Percentiles rank a stretch among this genome's conserved stretches.
phyloP scores from a whole-genome alignment of 2,888 invertebrate species.

The Gasteruption jaculator region DNA sequence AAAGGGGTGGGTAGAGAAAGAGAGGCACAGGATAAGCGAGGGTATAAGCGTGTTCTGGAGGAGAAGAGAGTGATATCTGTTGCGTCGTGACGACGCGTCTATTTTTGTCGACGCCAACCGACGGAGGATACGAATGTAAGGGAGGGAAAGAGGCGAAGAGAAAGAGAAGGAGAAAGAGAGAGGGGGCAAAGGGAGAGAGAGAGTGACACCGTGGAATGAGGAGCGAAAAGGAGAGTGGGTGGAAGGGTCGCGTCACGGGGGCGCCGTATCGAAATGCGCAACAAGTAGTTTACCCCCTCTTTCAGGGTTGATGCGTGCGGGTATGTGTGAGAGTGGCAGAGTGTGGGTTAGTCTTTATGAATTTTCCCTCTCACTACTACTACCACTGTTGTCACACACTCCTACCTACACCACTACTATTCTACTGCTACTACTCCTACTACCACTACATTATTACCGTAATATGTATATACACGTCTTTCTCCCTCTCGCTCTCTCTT shows the following conservation, averaged over 20 bases:
- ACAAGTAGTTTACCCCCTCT: slow-evolving; percentile 44
- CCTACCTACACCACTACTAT: too few relatives aligned
- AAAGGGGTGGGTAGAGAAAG: slow-evolving; percentile 2
- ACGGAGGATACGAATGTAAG: slow-evolving; percentile 6
- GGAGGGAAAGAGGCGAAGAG: slow-evolving; percentile 12
- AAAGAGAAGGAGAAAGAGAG: slow-evolving; percentile 14
- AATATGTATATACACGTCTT: too few relatives aligned
- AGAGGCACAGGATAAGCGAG: slow-evolving; percentile 9
- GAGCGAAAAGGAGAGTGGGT: slow-evolving; percentile 8
- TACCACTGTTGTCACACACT: too few relatives aligned
- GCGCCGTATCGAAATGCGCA: slow-evolving; percentile 36
- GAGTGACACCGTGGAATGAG: slow-evolving; percentile 9
- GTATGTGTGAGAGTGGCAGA: too few relatives aligned
- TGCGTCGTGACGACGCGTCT: slow-evolving; percentile 44
- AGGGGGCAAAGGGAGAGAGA: slow-evolving; percentile 8
- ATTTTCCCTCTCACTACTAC: slow-evolving; percentile 33
- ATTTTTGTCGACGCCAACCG: slow-evolving; percentile 34
- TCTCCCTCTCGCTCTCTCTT: slow-evolving; percentile 10
- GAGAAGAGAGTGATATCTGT: slow-evolving; percentile 39
- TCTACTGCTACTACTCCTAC: too few relatives aligned
- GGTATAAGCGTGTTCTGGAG: too few relatives aligned
- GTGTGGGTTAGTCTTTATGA: slow-evolving; percentile 29
- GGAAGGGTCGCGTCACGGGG: slow-evolving; percentile 29
- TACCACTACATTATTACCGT: too few relatives aligned
- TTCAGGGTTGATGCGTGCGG: too few relatives aligned